Conservation (phyloP, 1,140 invertebrate genomes). For the Coelopa frigida region DNA sequence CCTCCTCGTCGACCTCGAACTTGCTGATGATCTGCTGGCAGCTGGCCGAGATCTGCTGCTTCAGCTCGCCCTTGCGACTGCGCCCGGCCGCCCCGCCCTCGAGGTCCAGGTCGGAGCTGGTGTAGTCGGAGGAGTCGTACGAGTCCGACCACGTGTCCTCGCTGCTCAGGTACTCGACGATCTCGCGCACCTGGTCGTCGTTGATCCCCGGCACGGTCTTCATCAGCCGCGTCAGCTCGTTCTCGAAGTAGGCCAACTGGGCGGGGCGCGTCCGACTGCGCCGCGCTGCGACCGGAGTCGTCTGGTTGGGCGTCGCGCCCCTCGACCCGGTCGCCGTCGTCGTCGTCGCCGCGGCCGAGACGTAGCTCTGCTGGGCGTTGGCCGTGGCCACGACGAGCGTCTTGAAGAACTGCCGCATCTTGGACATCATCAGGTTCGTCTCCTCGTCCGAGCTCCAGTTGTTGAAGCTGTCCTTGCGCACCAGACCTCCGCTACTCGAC, state of each 20-base stretch:
- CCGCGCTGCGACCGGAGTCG: slow-evolving; percentile 50
- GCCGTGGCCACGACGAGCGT: slow-evolving; percentile 67
- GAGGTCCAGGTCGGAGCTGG: slow-evolving; percentile 80
- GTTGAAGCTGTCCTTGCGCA: slow-evolving; percentile 81
- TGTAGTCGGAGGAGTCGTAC: slow-evolving; percentile 84
- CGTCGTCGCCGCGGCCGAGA: slow-evolving; percentile 25
- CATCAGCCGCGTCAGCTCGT: slow-evolving; percentile 81
- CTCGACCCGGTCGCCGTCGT: slow-evolving; percentile 32
- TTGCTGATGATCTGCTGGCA: slow-evolving; percentile 83
- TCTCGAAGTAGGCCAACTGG: slow-evolving; percentile 79
- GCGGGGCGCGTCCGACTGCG: slow-evolving; percentile 54
- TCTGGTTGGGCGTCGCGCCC: slow-evolving; percentile 47
- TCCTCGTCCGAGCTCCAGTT: slow-evolving; percentile 91
- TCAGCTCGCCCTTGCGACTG: slow-evolving; percentile 60
- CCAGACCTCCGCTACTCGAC: slow-evolving; percentile 45
- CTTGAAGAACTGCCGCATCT: slow-evolving; percentile 86
- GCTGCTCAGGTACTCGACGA: slow-evolving; percentile 83
- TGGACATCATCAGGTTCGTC: slow-evolving; percentile 90
- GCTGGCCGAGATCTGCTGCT: slow-evolving; percentile 79
- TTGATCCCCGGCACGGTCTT: slow-evolving; percentile 84
- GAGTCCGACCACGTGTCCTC: slow-evolving; percentile 90
- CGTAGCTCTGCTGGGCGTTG: slow-evolving; percentile 47
- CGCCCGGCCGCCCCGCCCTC: too few species aligned
- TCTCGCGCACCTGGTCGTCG: slow-evolving; percentile 82
- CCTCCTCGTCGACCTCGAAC: slow-evolving; percentile 55